Base-by-base conservation (phyloP, 1,140 invertebrate genomes). In the Drosophila prosaltans region DNA sequence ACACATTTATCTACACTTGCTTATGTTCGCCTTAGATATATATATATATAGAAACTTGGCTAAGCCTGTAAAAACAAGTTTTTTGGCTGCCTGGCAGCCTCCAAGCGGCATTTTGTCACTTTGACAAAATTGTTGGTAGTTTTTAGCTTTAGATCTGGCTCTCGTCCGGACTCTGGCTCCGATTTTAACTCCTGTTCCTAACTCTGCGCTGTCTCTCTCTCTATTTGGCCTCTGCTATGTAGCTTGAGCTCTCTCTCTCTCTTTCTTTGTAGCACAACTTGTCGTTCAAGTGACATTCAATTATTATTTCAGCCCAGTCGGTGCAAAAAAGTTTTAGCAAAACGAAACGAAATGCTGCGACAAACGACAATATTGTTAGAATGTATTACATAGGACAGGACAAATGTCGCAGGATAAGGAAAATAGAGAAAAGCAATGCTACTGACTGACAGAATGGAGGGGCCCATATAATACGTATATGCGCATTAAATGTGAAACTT, bases 241-340 rank as follows among this genome's bases (percentile, higher is more conserved):
- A 58, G 30, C 55, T 21, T 7, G n/a, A 48, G 45, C 45, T 51
- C 45, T 45, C 43, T 30, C 28, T 30, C 28, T 30, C 2, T 2
- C 28, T 30, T 30, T 4, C 43, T 16, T 32, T 57, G 58, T 5
- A 75, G 65, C 58, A 70, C 74, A 86, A 86, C 69, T 75, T 90
- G 84, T 89, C 84, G 84, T 89, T 89, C 84, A 89, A 89, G 84
- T 89, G 84, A 84, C 84, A 89, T 89, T 89, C 84, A 89, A 89
- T 89, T 89, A 89, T 89, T 89, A 89, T 89, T 89, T 89, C 84
- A 89, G 84, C 69, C 77, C 16, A 67, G 73, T 67, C 80, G 74
- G 67, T 58, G 70, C 73, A 72, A 69, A 85, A 85, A 88, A 89
- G 66, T 89, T 88, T 88, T 75, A 60, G 54, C 39, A 30, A 60